A percentile compares a stretch with the other conserved stretches of the same genome.
phyloP scores from a whole-genome alignment of 1,140 invertebrate genomes.

The Saccostrea echinata region DNA sequence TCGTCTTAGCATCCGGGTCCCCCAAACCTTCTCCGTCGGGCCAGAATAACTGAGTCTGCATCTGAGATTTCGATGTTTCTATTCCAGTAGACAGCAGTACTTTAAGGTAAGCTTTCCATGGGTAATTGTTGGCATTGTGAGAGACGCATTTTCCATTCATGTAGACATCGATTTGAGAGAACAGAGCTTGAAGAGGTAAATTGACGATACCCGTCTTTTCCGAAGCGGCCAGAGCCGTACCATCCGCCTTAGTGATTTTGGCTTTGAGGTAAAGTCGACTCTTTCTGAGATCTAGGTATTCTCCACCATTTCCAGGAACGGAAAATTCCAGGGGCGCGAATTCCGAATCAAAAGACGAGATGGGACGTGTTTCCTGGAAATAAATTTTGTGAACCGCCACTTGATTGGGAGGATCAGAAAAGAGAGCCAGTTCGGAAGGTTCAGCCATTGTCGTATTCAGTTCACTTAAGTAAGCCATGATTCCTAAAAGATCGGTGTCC shows the following conservation, averaged over 20 bases:
- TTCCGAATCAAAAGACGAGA: slow-evolving; percentile 43
- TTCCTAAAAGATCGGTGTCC: slow-evolving; percentile 34
- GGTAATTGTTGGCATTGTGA: slow-evolving; percentile 50
- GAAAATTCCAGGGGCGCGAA: slow-evolving; percentile 51
- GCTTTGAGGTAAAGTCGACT: slow-evolving; percentile 46
- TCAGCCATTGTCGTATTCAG: slow-evolving; percentile 46
- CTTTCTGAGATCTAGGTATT: slow-evolving; percentile 47
- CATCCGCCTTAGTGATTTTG: slow-evolving; percentile 49
- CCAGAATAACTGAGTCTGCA: slow-evolving; percentile 35
- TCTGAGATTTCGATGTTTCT: slow-evolving; percentile 36
- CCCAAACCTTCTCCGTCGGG: slow-evolving; percentile 10
- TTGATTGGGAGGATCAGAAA: slow-evolving; percentile 47
- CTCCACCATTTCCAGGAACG: slow-evolving; percentile 39
- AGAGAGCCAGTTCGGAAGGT: slow-evolving; percentile 47
- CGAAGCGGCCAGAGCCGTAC: not conserved
- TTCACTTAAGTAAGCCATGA: slow-evolving; percentile 51
- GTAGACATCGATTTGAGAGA: slow-evolving; percentile 47
- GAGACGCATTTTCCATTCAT: slow-evolving; percentile 52
- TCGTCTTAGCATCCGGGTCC: slow-evolving; percentile 13
- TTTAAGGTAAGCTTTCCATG: slow-evolving; percentile 52
- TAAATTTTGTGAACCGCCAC: slow-evolving; percentile 51
- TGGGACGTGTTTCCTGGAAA: slow-evolving; percentile 50
- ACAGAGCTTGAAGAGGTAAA: slow-evolving; percentile 45
- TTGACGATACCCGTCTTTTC: slow-evolving; percentile 51
- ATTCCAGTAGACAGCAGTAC: slow-evolving; percentile 45